Conservation (phyloP, 2,113 vertebrate species). For the Mystacornis crossleyi region DNA sequence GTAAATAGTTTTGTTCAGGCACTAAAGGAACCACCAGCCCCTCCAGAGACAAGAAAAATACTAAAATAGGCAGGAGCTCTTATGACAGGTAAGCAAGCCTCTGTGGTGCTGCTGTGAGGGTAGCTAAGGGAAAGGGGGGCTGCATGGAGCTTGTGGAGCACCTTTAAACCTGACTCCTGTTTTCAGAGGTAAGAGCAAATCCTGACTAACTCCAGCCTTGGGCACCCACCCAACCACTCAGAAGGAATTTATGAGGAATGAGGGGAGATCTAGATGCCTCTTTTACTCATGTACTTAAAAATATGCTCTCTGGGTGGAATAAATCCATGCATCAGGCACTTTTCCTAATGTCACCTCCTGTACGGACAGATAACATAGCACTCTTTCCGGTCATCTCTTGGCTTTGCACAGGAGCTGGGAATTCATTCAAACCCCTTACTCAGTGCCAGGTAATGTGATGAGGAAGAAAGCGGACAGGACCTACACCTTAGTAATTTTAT, state of each 20-base stretch:
- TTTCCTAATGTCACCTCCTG: not conserved
- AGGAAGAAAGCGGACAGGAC: not conserved
- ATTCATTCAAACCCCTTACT: not conserved
- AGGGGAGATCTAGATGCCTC: not conserved
- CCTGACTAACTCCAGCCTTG: not conserved
- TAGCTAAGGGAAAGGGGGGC: not conserved
- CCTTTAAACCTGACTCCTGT: not conserved
- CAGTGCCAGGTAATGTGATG: not conserved
- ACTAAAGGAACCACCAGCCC: not conserved
- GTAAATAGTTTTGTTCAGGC: not conserved
- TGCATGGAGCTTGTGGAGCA: not conserved
- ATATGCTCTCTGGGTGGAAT: not conserved
- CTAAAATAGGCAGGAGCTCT: not conserved
- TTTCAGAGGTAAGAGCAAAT: not conserved
- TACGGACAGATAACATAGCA: not conserved
- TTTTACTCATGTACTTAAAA: not conserved
- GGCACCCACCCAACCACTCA: rapidly evolving
- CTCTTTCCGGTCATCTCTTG: not conserved
- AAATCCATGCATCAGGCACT: not conserved
- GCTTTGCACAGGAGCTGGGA: not conserved
- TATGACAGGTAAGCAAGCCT: not conserved
- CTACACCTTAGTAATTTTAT: not conserved
- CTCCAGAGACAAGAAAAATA: not conserved
- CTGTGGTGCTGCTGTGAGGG: not conserved
- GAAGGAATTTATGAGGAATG: not conserved